Conservation (phyloP, 2,888 invertebrate species). For the Mallateleia sp. region DNA sequence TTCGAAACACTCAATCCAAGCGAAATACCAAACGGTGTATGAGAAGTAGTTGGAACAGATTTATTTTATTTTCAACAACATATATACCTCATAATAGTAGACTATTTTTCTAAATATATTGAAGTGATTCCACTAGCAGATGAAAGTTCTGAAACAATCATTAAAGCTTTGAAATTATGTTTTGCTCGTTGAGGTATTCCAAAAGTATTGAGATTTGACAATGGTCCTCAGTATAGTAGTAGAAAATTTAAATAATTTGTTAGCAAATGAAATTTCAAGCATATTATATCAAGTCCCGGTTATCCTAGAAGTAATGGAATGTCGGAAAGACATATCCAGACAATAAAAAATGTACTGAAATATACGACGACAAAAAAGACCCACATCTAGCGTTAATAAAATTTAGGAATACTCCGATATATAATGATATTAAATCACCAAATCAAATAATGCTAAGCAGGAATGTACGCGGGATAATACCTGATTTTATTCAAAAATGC, state of each 20-base stretch:
- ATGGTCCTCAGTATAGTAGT: constrained; percentile 69
- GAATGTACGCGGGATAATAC: constrained; percentile 53
- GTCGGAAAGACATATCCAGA: constrained; percentile 72
- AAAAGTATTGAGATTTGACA: constrained; percentile 57
- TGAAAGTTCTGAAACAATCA: constrained; percentile 32
- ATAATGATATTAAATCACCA: constrained; percentile 34
- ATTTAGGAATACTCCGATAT: constrained; percentile 69
- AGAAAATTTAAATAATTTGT: constrained; percentile 62
- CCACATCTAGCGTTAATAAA: constrained; percentile 71
- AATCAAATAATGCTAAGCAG: constrained; percentile 45
- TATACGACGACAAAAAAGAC: constrained; percentile 74
- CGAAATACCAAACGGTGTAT: constrained; percentile 44
- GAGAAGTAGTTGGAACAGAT: constrained; percentile 49
- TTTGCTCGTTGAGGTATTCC: constrained; percentile 70
- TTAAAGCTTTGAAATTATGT: constrained; percentile 52
- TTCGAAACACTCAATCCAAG: constrained; percentile 44
- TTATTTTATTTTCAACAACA: constrained; percentile 45
- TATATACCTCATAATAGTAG: constrained; percentile 49
- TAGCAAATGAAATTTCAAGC: constrained; percentile 63
- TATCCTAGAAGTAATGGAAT: constrained; percentile 75
- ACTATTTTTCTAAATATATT: constrained; percentile 64
- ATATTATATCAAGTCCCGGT: constrained; percentile 57
- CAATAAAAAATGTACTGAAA: constrained; percentile 64
- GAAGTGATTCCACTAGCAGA: constrained; percentile 36
- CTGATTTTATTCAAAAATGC: constrained; percentile 27